Evolutionary conservation across 1,140 invertebrate genomes (phyloP).

Genomic region (Conus betulinus): DNA sequence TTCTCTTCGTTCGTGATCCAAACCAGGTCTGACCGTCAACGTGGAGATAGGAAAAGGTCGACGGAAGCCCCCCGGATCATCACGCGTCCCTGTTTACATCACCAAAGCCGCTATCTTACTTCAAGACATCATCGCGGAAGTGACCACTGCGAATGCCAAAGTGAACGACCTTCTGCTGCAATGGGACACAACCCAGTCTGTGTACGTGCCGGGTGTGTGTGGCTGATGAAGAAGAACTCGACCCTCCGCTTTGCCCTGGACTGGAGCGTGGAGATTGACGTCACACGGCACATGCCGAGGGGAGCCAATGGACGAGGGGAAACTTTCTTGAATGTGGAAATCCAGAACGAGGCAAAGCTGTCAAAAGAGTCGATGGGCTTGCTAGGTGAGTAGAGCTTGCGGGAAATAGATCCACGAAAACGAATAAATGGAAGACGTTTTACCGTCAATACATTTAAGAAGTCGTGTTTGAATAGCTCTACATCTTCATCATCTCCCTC

Average conservation of each 20-base stretch:
- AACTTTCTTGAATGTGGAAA: slow-evolving; percentile 51
- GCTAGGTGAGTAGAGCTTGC: slow-evolving; percentile 39
- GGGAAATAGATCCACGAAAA: too few species aligned
- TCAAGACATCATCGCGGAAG: slow-evolving; percentile 18
- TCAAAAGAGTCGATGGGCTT: slow-evolving; percentile 44
- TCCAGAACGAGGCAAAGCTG: slow-evolving; percentile 48
- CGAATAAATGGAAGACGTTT: too few species aligned
- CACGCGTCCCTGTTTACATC: background rate
- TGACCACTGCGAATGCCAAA: slow-evolving; percentile 7
- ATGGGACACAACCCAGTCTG: slow-evolving; percentile 38
- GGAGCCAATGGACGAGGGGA: slow-evolving; percentile 13
- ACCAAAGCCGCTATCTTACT: slow-evolving; percentile 26
- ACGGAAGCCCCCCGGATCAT: background rate
- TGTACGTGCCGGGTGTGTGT: slow-evolving; percentile 15
- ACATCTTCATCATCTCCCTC: too few species aligned
- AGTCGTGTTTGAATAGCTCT: too few species aligned
- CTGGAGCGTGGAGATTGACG: slow-evolving; percentile 38
- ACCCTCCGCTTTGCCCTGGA: slow-evolving; percentile 39
- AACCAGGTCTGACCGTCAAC: slow-evolving; percentile 36
- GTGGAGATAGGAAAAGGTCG: slow-evolving; percentile 18
- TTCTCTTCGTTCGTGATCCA: too few species aligned
- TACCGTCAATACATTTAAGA: too few species aligned
- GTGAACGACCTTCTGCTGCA: slow-evolving; percentile 35
- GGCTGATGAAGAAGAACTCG: background rate
- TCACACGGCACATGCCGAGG: slow-evolving; percentile 33